These are phyloP conservation scores for Ciona savignyi DNA, from an alignment of 23 tunicate species.

Conservation along the genomic window DNA sequence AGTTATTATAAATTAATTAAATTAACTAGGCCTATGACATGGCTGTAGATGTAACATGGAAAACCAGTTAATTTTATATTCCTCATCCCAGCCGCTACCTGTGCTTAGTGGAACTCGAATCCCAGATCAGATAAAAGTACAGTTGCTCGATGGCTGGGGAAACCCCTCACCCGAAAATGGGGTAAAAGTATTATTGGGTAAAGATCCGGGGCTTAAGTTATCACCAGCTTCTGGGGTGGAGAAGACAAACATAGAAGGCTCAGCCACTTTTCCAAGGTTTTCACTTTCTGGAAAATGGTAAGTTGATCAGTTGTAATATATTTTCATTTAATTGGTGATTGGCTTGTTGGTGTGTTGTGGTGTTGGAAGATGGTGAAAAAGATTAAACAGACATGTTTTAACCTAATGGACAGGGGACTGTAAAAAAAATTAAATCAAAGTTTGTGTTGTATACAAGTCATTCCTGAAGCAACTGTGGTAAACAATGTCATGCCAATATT, in stretches of 20 bases:
- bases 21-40: no score
- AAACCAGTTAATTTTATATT: neutral
- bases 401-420: no score
- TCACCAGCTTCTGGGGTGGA: constrained; percentile 55
- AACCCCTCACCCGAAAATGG: constrained; percentile 61
- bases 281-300: constrained; percentile 84
- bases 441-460: neutral
- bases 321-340: neutral
- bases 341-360: no score
- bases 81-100: constrained; percentile 29
- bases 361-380: no score
- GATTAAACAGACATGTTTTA: no score
- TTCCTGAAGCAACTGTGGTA: neutral
- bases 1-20: neutral
- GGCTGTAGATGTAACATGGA: neutral
- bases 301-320: neutral
- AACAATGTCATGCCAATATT: no score
- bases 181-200: constrained; percentile 73
- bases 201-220: constrained; percentile 73
- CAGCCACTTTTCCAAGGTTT: constrained; percentile 43
- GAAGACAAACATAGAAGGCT: constrained; percentile 48
- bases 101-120: constrained; percentile 62
- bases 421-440: neutral
- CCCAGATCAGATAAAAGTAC: constrained; percentile 40
- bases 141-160: constrained; percentile 92